Evolutionary conservation across 1,140 invertebrate genomes (phyloP), one percentile per base, ranked within the genome.

Genomic region (Musca vetustissima): DNA sequence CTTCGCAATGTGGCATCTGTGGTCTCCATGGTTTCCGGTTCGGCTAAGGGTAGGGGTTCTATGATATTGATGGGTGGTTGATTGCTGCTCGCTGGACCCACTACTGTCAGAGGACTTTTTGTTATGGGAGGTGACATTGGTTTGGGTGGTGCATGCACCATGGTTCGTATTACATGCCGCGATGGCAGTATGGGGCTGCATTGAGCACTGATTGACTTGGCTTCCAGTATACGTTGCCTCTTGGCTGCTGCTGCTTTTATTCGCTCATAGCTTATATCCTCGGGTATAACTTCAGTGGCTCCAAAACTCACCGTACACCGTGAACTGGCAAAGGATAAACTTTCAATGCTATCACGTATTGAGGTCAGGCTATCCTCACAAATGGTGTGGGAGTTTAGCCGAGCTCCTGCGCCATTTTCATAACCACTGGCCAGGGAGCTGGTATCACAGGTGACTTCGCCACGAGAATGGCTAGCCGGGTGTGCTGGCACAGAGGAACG

Each of bases 181-280:
- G 68, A 61, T 24, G 48, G 68, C 50, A 82, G 76, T 47, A 80
- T 75, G 49, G 80, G 80, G 59, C 80, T 82, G 52, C 80, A 81
- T 64, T 81, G 80, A 24, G 80, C 80, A 36, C 80, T 82, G 6
- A 82, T 82, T 6, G 80, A 82, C 48, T 78, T 79, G 15, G 80
- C 80, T 57, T 82, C 80, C 24, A 82, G 70, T 14, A 82, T 75
- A 36, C 77, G 78, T 61, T 80, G 67, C 9, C 78, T 65, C 57
- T 77, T 77, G 61, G 75, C 74, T 25, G 79, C 49, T 25, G 79
- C 49, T 21, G 80, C 55, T 24, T 52, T 48, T 53, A 52, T 19
- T 2, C 77, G 66, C 7, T 72, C 67, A n/a, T 65, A 68, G 4
- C 69, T 19, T 73, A 72, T 67, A 49, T 80, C 78, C 17, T 55